These are phyloP conservation scores for Philaenus spumarius DNA, from an alignment of 1,140 invertebrate species.

Conservation along the genomic window DNA sequence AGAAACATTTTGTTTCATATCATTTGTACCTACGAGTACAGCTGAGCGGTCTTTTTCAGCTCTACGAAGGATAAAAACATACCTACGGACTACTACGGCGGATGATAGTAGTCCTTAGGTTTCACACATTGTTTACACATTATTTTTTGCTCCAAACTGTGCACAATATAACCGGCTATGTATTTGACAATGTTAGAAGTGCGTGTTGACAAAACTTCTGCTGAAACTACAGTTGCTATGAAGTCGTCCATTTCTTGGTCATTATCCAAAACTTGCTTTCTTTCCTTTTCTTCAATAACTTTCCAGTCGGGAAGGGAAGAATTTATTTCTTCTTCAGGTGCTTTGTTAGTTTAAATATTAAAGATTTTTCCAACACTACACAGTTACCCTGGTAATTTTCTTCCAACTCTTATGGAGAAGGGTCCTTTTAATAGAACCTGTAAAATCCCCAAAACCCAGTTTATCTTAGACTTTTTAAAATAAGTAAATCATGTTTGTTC, in stretches of 20 bases:
- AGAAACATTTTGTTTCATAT: no score
- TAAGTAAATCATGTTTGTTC: not conserved
- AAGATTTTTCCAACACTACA: not conserved
- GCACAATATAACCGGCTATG: conserved; percentile 1
- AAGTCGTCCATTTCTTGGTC: not conserved
- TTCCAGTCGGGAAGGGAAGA: conserved; percentile 3
- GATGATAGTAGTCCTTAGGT: no score
- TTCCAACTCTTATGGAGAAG: not conserved
- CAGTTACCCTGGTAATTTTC: not conserved
- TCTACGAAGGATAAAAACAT: no score
- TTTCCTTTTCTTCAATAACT: not conserved
- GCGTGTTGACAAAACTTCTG: no score
- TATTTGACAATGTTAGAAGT: not conserved
- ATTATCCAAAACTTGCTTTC: not conserved
- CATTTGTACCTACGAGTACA: no score
- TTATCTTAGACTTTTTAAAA: conserved; percentile 20
- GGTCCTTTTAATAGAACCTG: conserved; percentile 8
- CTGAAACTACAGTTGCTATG: not conserved
- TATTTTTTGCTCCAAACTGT: not conserved
- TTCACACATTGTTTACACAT: not conserved
- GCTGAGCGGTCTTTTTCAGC: no score
- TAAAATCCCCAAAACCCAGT: conserved; percentile 31
- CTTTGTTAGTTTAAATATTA: not conserved
- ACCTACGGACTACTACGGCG: no score
- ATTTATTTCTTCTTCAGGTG: conserved; percentile 7